These are phyloP conservation scores for Dryomyza anilis DNA, from an alignment of 2,888 invertebrate species.

Conservation along the genomic window DNA sequence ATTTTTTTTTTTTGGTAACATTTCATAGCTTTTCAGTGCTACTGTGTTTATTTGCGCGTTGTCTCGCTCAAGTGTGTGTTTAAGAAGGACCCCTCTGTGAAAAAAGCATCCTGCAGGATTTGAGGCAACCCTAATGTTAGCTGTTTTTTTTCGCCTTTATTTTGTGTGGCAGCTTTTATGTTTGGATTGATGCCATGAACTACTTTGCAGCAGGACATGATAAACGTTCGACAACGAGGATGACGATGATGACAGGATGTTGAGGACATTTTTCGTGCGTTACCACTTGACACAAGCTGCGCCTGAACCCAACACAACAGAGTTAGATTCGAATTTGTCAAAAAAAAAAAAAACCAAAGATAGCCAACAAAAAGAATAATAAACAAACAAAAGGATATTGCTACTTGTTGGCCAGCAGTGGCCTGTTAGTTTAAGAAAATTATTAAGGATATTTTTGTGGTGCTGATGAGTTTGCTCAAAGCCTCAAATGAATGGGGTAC, in stretches of 20 bases:
- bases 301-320: slow-evolving; percentile 14
- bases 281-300: not conserved
- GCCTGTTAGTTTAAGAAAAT: slow-evolving; percentile 55
- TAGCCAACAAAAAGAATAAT: slow-evolving; percentile 41
- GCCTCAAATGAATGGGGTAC: slow-evolving; percentile 30
- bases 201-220: slow-evolving; percentile 42
- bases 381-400: slow-evolving; percentile 13
- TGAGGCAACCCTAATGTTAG: slow-evolving; percentile 5
- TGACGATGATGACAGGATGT: too few relatives aligned
- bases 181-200: slow-evolving; percentile 54
- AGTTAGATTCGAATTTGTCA: too few relatives aligned
- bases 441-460: slow-evolving; percentile 58
- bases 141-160: too few relatives aligned
- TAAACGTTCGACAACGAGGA: slow-evolving; percentile 17
- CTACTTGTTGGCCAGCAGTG: slow-evolving; percentile 23
- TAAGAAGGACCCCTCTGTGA: slow-evolving; percentile 29
- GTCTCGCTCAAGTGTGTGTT: not conserved
- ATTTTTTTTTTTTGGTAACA: slow-evolving; percentile 42
- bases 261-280: slow-evolving; percentile 18
- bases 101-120: slow-evolving; percentile 6
- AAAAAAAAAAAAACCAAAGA: slow-evolving; percentile 43
- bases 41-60: not conserved
- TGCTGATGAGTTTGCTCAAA: slow-evolving; percentile 54
- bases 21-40: too few relatives aligned
- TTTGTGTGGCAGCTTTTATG: slow-evolving; percentile 40